Evolutionary conservation across 1,140 invertebrate genomes (phyloP), one percentile per base, ranked within the genome.

Genomic region (Drosophila kikkawai): DNA sequence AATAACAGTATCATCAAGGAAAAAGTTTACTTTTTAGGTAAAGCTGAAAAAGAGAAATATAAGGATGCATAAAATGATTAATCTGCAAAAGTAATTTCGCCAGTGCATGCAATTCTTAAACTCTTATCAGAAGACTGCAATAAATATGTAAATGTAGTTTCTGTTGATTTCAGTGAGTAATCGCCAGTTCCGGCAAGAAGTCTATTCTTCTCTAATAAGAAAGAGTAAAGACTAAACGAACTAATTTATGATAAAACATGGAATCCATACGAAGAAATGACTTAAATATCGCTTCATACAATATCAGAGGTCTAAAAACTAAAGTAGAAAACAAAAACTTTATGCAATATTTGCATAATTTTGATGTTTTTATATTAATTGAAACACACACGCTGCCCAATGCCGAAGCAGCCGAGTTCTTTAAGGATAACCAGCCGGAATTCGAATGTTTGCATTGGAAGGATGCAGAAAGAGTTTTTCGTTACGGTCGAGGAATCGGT

Each of bases 321-420:
- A 69, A 66, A 36, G 22, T 36, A 1, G 7, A 29, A 1, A 26
- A 66, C 3, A 19, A 12, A 0, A 39, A 53, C 1, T 69, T 69
- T 37, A 66, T 39, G 5, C 8, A 29, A 9, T 69, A 69, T 19
- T 11, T 69, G 4, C 15, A 3, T 8, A 13, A 17, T 7, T 66
- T 66, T 44, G 47, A 66, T 48, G n/a, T 69, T 9, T 66, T 44
- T 3, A 69, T 69, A 37, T 53, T 69, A 53, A 15, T 69, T 13
- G 61, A 66, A 44, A 69, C 67, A 15, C 67, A 69, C 9, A 29
- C 64, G 4, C 64, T 66, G 8, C 17, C 26, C 4, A 19, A 19
- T n/a, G 47, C 61, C 15, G 11, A 13, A 8, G 17, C 9, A 6
- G 3, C 15, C 15, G 6, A 44, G 9, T n/a, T 1, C 11, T 69